phyloP scores from a whole-genome alignment of 2,113 vertebrate species.

The Aix galericulata region DNA sequence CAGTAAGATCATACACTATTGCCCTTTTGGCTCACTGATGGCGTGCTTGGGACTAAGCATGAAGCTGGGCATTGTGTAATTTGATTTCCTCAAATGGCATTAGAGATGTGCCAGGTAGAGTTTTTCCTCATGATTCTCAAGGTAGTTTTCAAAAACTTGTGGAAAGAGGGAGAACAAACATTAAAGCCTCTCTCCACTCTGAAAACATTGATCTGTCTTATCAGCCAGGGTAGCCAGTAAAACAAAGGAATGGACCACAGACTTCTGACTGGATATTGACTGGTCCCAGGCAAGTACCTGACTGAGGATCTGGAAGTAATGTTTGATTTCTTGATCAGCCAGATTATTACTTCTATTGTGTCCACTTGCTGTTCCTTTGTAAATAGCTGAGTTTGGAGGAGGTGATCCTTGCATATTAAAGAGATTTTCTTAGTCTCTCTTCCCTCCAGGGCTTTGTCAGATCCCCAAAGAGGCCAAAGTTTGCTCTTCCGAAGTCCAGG shows the following conservation, averaged over 20 bases:
- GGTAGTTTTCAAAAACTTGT: background rate
- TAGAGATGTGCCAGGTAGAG: background rate
- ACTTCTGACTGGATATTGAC: background rate
- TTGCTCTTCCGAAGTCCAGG: no score
- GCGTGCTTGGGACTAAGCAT: background rate
- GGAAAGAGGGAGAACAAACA: background rate
- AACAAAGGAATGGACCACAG: background rate
- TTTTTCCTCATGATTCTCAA: background rate
- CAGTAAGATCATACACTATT: accelerated
- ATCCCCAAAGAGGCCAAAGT: no score
- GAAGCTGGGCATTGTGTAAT: accelerated
- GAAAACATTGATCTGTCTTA: background rate
- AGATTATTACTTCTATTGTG: background rate
- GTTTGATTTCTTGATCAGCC: background rate
- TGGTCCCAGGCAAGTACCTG: background rate
- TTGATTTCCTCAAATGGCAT: background rate
- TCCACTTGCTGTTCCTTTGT: background rate
- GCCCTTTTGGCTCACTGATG: background rate
- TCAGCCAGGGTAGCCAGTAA: background rate
- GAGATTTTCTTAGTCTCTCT: no score
- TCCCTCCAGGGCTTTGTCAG: no score
- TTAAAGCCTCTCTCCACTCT: background rate
- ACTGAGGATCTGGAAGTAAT: background rate
- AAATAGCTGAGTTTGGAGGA: background rate
- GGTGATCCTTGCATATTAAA: no score